Evolutionary conservation across 2,888 invertebrate species (phyloP).

Genomic region (Escarpia spicata): DNA sequence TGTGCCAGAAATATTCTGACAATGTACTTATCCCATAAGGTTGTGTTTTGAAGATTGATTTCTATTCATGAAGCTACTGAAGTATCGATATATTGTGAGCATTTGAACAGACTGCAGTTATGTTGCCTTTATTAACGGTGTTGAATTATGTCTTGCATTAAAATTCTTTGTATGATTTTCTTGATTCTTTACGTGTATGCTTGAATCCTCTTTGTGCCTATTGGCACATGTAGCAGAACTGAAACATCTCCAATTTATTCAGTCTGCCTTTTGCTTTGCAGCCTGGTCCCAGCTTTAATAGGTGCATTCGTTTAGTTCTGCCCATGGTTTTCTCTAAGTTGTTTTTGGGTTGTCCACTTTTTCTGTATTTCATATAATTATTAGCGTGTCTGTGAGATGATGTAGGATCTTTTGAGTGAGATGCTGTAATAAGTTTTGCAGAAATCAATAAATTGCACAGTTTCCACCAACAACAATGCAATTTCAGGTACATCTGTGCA

Average conservation of each 20-base stretch:
- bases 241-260: too few relatives aligned
- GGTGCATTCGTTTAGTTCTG: too few relatives aligned
- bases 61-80: background rate
- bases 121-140: background rate
- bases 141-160: background rate
- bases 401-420: background rate
- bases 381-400: background rate
- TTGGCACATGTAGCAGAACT: too few relatives aligned
- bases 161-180: background rate
- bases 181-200: background rate
- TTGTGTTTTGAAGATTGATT: background rate
- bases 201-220: too few relatives aligned
- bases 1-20: background rate
- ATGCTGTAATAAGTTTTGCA: background rate
- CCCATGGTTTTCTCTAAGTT: too few relatives aligned
- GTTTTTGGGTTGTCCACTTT: too few relatives aligned
- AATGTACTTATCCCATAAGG: background rate
- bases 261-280: too few relatives aligned
- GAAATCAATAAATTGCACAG: background rate
- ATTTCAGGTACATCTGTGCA: background rate
- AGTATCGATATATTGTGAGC: background rate
- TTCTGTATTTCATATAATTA: background rate
- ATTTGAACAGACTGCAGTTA: background rate
- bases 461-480: background rate
- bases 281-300: too few relatives aligned